Conservation (phyloP, 2,888 invertebrate genomes). For the Plagodis pulveraria region DNA sequence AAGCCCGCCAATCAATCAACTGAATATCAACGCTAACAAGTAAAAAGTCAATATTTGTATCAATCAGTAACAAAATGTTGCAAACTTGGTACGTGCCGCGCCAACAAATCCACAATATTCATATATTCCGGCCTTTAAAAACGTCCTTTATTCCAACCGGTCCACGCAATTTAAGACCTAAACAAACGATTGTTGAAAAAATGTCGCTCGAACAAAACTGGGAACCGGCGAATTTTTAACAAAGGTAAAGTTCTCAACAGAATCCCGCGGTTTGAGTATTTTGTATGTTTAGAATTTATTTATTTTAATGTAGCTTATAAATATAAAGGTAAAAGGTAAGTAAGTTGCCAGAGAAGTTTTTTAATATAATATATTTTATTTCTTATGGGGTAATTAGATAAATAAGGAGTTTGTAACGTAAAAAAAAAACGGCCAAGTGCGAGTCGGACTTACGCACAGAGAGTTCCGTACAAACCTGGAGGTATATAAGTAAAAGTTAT, state of each 20-base stretch:
- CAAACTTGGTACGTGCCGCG: constrained; percentile 30
- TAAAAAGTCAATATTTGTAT: constrained; percentile 41
- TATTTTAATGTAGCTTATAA: too few species aligned
- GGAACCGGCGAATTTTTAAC: constrained; percentile 30
- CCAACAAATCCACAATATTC: constrained; percentile 14
- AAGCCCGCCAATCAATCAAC: constrained; percentile 32
- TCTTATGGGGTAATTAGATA: too few species aligned
- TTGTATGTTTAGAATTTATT: too few species aligned
- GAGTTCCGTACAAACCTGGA: too few species aligned
- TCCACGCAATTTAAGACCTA: constrained; percentile 30
- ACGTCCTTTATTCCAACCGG: background rate
- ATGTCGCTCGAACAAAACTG: constrained; percentile 11
- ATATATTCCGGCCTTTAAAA: constrained; percentile 10
- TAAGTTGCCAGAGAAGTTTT: too few species aligned
- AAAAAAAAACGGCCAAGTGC: too few species aligned
- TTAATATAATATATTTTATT: too few species aligned
- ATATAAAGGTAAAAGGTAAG: too few species aligned
- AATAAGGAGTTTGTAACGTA: too few species aligned
- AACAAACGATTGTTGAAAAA: constrained; percentile 36
- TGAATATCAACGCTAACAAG: constrained; percentile 33
- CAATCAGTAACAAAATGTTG: constrained; percentile 37
- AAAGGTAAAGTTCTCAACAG: background rate
- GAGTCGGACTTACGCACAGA: too few species aligned
- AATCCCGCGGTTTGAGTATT: too few species aligned
- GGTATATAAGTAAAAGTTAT: too few species aligned